A percentile compares a stretch with the other conserved stretches of the same genome.
Conservation (phyloP, 2,113 vertebrate genomes). For the Nycticryphes semicollaris region DNA sequence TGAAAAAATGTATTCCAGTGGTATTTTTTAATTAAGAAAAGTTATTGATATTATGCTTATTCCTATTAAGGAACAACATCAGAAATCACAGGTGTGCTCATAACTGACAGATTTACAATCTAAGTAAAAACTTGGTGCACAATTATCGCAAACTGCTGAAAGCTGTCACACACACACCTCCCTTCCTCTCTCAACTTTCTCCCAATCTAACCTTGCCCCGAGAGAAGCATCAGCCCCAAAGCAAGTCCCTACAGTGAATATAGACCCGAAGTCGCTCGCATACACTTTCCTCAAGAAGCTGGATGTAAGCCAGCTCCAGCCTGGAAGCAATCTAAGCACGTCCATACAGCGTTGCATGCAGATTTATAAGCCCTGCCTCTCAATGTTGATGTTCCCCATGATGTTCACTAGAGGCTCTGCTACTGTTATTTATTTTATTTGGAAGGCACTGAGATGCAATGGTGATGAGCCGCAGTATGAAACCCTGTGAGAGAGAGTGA, state of each 20-base stretch:
- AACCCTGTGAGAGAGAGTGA: constrained; percentile 42
- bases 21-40: background rate
- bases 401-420: constrained; percentile 36
- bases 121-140: background rate
- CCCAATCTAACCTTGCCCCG: background rate
- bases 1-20: background rate
- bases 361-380: constrained; percentile 47
- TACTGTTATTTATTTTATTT: constrained; percentile 52
- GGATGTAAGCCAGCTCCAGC: constrained; percentile 10
- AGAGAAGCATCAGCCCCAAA: background rate
- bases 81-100: background rate
- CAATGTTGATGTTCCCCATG: constrained; percentile 28
- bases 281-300: background rate
- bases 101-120: background rate
- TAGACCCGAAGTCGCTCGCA: background rate
- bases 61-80: background rate
- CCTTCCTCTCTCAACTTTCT: background rate
- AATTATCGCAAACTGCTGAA: background rate
- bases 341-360: constrained; percentile 13
- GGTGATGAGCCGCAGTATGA: constrained; percentile 8
- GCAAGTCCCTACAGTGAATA: background rate
- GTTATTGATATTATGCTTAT: background rate
- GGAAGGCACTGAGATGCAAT: constrained; percentile 25
- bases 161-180: background rate
- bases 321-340: constrained; percentile 29